Conservation (phyloP, 2,888 invertebrate species). For the Machimus atricapillus region DNA sequence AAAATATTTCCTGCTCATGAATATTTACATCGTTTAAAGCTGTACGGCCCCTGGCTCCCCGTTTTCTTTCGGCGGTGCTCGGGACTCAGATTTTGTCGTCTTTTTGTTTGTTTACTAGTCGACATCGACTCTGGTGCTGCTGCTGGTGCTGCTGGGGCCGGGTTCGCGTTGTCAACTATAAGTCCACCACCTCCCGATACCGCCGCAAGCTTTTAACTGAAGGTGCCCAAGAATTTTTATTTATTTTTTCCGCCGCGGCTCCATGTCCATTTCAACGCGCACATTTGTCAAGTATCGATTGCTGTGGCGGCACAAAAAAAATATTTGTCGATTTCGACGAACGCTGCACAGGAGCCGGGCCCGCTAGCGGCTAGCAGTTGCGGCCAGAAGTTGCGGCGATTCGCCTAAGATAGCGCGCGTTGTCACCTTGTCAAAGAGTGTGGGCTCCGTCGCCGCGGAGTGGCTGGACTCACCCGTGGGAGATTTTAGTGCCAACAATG, state of each 20-base stretch:
- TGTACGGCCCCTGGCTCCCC: not conserved
- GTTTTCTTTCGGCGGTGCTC: not conserved
- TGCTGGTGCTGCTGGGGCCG: not conserved
- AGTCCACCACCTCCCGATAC: not conserved
- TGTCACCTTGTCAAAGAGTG: constrained; percentile 14
- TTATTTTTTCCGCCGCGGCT: not conserved
- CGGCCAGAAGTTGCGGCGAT: not conserved
- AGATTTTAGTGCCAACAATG: constrained; percentile 17
- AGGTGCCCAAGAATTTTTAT: not conserved
- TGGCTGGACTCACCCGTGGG: constrained; percentile 18
- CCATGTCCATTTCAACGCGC: constrained; percentile 19
- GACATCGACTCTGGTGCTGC: not conserved
- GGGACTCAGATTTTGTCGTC: constrained; percentile 22
- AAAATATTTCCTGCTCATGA: constrained; percentile 51
- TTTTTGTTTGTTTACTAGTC: constrained; percentile 32
- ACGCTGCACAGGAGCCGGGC: not conserved
- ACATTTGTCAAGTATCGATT: constrained; percentile 26
- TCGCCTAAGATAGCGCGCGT: not conserved
- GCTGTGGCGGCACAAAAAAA: not conserved
- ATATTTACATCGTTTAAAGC: constrained; percentile 48
- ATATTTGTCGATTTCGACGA: constrained; percentile 24
- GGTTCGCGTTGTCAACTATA: constrained; percentile 31
- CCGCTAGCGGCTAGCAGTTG: not conserved
- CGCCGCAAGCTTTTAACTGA: constrained; percentile 5
- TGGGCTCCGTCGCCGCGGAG: not conserved